A percentile compares a stretch with the other conserved stretches of the same genome.
Evolutionary conservation across 2,113 vertebrate genomes (phyloP).

Genomic region (Proteles cristata): DNA sequence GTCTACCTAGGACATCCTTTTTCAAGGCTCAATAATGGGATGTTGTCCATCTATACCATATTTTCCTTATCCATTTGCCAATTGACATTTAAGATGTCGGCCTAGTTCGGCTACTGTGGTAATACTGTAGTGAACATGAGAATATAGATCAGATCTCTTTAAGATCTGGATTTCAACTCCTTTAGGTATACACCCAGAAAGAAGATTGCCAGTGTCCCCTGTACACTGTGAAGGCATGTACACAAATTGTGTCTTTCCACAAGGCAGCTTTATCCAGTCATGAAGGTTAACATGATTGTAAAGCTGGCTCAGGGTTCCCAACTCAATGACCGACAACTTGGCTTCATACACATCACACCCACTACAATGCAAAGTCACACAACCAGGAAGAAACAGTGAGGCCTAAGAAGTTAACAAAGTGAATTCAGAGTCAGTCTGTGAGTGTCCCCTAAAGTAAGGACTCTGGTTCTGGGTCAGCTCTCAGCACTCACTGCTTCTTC

Average conservation of each 20-base stretch:
- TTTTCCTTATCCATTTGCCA: background rate
- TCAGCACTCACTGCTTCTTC: background rate
- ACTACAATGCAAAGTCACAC: background rate
- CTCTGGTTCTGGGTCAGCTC: background rate
- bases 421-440: background rate
- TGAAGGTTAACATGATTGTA: background rate
- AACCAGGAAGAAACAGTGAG: background rate
- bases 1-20: background rate
- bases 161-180: background rate
- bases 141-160: background rate
- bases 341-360: background rate
- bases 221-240: background rate
- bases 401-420: background rate
- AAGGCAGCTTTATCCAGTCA: background rate
- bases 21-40: background rate
- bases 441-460: background rate
- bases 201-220: background rate
- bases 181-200: background rate
- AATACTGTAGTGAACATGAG: background rate
- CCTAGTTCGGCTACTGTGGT: background rate
- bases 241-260: background rate
- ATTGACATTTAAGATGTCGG: background rate
- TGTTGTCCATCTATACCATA: no score
- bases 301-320: background rate
- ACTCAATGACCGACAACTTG: background rate